A percentile compares a stretch with the other conserved stretches of the same genome.
Evolutionary conservation across 2,888 invertebrate genomes (phyloP).

Genomic region (Bruchidius siliquastri): DNA sequence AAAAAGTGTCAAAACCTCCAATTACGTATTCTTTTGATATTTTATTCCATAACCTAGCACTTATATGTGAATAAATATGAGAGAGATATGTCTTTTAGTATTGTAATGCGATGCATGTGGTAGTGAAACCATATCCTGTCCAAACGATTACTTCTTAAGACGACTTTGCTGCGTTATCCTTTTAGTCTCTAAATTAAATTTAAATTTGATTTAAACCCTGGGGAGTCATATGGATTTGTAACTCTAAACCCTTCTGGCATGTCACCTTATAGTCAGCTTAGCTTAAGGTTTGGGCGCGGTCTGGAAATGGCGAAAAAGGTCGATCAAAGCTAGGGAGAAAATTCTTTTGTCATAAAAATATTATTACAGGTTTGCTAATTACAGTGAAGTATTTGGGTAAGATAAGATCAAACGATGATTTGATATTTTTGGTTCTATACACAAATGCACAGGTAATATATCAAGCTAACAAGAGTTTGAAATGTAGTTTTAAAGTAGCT

Average conservation of each 20-base stretch:
- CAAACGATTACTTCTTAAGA: neutral
- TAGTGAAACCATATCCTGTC: neutral
- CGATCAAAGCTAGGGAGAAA: neutral
- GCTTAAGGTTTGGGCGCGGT: neutral
- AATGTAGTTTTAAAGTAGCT: no score
- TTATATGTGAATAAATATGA: neutral
- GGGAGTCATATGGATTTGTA: neutral
- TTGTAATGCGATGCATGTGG: neutral
- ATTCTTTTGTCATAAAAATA: no score
- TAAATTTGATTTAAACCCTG: neutral
- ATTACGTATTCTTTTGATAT: neutral
- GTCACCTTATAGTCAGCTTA: neutral
- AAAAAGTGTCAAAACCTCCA: neutral
- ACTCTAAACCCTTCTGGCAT: neutral
- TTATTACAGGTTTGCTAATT: no score
- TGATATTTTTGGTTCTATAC: no score
- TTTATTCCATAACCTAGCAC: neutral
- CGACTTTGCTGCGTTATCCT: neutral
- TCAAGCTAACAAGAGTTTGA: no score
- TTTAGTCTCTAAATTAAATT: neutral
- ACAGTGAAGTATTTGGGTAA: no score
- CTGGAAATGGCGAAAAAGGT: neutral
- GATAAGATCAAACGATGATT: no score
- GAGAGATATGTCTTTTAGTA: neutral
- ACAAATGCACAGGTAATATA: no score